Percentiles rank a stretch among this genome's conserved stretches.
These are phyloP conservation scores for Sebastes oblongus DNA, from an alignment of 2,797 vertebrate genomes.

Conservation along the genomic window DNA sequence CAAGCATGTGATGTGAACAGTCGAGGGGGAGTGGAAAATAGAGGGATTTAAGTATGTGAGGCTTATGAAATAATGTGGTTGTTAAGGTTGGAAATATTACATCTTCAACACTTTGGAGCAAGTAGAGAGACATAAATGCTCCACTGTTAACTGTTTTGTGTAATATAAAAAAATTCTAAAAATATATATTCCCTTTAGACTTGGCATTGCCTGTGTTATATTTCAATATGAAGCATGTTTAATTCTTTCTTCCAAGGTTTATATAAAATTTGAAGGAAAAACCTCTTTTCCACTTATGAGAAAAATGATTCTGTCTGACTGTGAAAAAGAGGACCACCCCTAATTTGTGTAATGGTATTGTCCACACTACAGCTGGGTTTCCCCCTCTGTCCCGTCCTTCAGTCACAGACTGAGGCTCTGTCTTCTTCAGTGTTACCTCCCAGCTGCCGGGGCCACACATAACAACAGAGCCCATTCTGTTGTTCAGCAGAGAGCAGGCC, in stretches of 20 bases:
- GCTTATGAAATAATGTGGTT: constrained; percentile 39
- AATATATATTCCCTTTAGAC: background rate
- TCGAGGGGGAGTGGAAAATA: constrained; percentile 4
- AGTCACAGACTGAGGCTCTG: constrained; percentile 88
- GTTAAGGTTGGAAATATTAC: constrained; percentile 32
- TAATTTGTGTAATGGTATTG: constrained; percentile 80
- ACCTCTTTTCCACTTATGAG: background rate
- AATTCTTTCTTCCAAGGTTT: background rate
- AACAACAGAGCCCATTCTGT: constrained; percentile 93
- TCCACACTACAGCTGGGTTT: constrained; percentile 81
- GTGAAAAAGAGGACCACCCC: constrained; percentile 76
- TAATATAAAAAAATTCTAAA: background rate
- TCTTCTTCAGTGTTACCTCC: constrained; percentile 90
- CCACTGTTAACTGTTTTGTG: background rate
- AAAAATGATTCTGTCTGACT: constrained; percentile 29
- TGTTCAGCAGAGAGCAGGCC: constrained; percentile 90
- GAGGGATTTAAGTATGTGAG: constrained; percentile 33
- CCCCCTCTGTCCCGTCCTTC: constrained; percentile 70
- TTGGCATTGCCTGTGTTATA: background rate
- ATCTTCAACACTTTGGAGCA: constrained; percentile 4
- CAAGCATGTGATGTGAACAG: constrained; percentile 42
- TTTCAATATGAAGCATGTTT: background rate
- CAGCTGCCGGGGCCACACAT: constrained; percentile 89
- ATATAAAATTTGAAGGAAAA: background rate
- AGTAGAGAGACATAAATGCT: background rate